phyloP scores from a whole-genome alignment of 2,888 invertebrate species.

The Coecobrya sp. region DNA sequence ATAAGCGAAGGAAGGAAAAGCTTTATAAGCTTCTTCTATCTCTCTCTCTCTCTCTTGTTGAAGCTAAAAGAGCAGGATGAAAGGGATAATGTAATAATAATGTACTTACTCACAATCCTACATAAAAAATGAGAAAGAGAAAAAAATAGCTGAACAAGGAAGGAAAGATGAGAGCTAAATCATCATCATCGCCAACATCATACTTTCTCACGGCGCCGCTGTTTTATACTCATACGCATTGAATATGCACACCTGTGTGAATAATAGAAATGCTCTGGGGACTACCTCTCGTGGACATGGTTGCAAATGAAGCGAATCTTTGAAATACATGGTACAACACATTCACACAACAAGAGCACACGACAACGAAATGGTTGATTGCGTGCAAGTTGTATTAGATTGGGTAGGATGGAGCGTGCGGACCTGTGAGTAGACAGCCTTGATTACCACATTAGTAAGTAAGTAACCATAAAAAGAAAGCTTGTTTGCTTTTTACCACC shows the following conservation, averaged over 20 bases:
- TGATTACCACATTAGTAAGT: conserved; percentile 78
- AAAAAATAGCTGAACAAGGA: not conserved
- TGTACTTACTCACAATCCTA: conserved; percentile 31
- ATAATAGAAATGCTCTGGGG: conserved; percentile 76
- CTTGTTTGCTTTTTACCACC: conserved; percentile 69
- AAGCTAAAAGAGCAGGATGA: conserved; percentile 5
- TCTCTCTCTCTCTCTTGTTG: not conserved
- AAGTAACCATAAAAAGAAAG: conserved; percentile 75
- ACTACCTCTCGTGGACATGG: conserved; percentile 78
- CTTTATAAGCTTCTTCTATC: too few relatives aligned
- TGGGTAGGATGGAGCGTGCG: conserved; percentile 73
- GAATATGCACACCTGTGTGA: conserved; percentile 74
- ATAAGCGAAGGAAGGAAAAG: not conserved
- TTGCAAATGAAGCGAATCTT: conserved; percentile 76
- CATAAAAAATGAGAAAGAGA: not conserved
- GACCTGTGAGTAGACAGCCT: conserved; percentile 66
- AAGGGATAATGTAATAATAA: conserved; percentile 74
- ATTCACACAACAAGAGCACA: conserved; percentile 38
- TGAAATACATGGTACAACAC: conserved; percentile 61
- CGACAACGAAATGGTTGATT: conserved; percentile 56
- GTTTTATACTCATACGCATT: not conserved
- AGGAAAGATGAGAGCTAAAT: not conserved
- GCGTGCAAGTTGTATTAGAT: conserved; percentile 69
- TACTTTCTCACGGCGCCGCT: not conserved
- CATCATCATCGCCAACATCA: conserved; percentile 2